Evolutionary conservation across 2,797 vertebrate genomes (phyloP).

Genomic region (Nannoperca obscura): DNA sequence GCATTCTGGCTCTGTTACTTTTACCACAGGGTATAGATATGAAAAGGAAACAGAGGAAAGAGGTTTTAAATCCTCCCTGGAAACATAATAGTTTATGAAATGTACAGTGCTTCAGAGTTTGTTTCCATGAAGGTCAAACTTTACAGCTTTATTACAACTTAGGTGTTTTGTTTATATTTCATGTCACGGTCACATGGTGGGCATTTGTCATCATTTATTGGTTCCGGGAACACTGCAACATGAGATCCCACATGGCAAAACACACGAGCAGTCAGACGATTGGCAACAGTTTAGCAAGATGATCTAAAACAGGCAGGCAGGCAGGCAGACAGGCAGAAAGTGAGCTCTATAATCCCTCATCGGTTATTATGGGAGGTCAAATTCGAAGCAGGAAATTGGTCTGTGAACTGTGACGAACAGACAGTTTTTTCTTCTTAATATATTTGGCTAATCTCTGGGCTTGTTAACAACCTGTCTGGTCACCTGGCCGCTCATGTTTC

Average conservation of each 20-base stretch:
- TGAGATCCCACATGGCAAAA: neutral
- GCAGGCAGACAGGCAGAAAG: no score
- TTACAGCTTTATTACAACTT: neutral
- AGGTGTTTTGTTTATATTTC: no score
- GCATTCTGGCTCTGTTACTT: conserved; percentile 1
- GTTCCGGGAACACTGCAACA: neutral
- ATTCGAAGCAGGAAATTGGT: neutral
- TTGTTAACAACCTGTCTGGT: neutral
- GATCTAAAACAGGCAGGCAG: neutral
- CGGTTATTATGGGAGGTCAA: neutral
- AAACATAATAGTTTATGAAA: neutral
- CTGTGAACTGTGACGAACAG: neutral
- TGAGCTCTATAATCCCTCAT: neutral
- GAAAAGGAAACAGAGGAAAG: neutral
- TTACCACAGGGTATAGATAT: neutral
- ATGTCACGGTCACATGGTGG: neutral
- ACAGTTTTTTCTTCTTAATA: neutral
- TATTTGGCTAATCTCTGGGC: neutral
- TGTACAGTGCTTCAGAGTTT: neutral
- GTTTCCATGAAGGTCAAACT: neutral
- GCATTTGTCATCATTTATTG: neutral
- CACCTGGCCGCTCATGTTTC: neutral
- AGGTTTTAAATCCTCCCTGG: neutral
- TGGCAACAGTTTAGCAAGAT: neutral
- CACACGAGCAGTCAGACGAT: neutral